phyloP scores from a whole-genome alignment of 1,140 invertebrate genomes.

The Zophobas atratus region DNA sequence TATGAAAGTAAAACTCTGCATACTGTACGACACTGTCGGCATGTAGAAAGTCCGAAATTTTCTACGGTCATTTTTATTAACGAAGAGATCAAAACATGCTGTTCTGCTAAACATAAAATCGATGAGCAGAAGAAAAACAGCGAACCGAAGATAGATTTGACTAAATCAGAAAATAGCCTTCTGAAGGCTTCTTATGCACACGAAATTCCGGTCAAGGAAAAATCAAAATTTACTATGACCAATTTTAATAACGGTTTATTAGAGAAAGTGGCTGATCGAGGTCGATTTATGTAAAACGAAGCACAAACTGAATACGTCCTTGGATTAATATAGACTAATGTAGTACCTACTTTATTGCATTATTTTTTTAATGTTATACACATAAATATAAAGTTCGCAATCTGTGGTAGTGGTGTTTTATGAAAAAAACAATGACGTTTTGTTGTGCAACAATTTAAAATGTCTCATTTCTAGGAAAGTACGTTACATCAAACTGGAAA shows the following conservation, averaged over 20 bases:
- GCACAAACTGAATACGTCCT: no score
- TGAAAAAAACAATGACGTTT: no score
- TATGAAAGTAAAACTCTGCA: conserved; percentile 1
- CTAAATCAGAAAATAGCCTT: conserved; percentile 55
- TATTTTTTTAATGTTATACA: neutral
- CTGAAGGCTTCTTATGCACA: conserved; percentile 19
- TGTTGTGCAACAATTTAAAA: neutral
- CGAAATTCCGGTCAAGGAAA: conserved; percentile 53
- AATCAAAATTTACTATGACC: conserved; percentile 52
- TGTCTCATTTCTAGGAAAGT: neutral
- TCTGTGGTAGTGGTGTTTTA: no score
- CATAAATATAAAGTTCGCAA: no score
- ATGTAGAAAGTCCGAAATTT: conserved; percentile 24
- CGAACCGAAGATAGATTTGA: conserved; percentile 27
- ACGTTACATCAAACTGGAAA: conserved; percentile 6
- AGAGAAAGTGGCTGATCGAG: neutral
- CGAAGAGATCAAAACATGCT: neutral
- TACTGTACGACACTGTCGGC: conserved; percentile 9
- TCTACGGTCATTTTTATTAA: conserved; percentile 40
- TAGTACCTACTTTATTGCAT: neutral
- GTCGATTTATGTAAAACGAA: neutral
- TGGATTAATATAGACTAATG: no score
- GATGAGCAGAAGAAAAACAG: neutral
- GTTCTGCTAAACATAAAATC: neutral
- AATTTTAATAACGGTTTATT: conserved; percentile 23